Evolutionary conservation across 2,797 vertebrate species (phyloP).

Genomic region (Falco rusticolus): DNA sequence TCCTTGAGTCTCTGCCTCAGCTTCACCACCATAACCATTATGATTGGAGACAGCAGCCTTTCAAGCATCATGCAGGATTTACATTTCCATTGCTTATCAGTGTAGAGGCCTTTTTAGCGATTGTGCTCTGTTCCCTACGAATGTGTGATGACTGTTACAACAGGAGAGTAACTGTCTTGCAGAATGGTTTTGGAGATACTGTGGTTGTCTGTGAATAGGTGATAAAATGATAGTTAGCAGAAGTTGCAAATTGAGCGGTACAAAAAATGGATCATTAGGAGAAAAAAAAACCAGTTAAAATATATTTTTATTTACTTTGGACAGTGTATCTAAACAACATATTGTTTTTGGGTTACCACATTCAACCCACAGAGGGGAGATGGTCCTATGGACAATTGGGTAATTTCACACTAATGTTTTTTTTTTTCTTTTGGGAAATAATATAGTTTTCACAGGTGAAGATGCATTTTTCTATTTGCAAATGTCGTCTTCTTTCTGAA

Average conservation of each 20-base stretch:
- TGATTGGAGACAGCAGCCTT: neutral
- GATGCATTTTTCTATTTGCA: neutral
- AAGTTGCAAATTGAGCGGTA: neutral
- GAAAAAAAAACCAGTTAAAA: neutral
- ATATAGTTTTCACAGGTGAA: neutral
- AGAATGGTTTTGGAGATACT: neutral
- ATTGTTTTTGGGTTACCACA: conserved; percentile 2
- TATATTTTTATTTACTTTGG: conserved; percentile 4
- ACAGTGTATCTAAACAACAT: neutral
- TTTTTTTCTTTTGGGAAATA: neutral
- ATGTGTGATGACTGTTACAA: neutral
- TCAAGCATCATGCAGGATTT: neutral
- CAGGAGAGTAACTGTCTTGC: neutral
- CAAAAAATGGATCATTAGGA: neutral
- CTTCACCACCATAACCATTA: neutral
- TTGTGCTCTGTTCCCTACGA: neutral
- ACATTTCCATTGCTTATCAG: neutral
- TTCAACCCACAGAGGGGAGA: neutral
- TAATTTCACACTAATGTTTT: neutral
- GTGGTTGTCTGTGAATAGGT: neutral
- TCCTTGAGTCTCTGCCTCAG: neutral
- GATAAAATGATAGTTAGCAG: neutral
- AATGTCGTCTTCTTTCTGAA: neutral
- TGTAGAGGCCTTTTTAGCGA: neutral
- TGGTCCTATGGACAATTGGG: neutral